Base-by-base conservation (phyloP, 2,797 vertebrate species). In the Coregonus sp. region DNA sequence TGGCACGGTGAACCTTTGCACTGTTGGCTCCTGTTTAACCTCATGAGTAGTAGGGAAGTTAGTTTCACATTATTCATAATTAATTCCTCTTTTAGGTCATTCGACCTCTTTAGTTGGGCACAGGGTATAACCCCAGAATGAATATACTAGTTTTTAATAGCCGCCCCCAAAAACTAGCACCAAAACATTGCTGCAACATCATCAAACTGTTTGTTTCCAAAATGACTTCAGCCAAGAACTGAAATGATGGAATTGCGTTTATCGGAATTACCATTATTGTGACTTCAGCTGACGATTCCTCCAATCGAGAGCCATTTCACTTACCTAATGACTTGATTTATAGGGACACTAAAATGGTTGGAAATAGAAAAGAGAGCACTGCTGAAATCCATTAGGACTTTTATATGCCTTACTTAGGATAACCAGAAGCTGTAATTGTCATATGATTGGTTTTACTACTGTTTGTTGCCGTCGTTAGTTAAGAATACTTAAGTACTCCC, bases 401-500 rank as follows among this genome's bases (percentile, higher is more conserved):
- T 11, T 91, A 92, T 85, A 88, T 90, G 80, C 85, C 85, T 84
- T 80, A 85, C 84, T 88, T 84, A 68, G 66, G 87, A 82, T 83
- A 89, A 89, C 81, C 84, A 85, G 82, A 84, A 86, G 84, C 87
- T 85, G 84, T 92, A 90, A 93, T 93, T 81, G 88, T 89, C 80
- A 86, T 90, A 88, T 90, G 90, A 93, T 93, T 86, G 90, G 87
- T 89, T 91, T 90, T 89, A 86, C 79, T 83, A 76, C 81, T 89
- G 80, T 88, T 89, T 89, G 88, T 86, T 86, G 68, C 89, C 73
- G 83, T 83, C 83, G 86, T 89, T 86, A 81, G 85, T 90, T 86
- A 86, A 81, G 81, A 86, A 88, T 82, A 82, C 71, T 51, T 83
- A 82, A 86, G 84, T 86, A 73, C 76, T 80, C 71, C 52, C 73